Conservation (phyloP, 1,140 invertebrate genomes). For the Tetranychus cinnabarinus region DNA sequence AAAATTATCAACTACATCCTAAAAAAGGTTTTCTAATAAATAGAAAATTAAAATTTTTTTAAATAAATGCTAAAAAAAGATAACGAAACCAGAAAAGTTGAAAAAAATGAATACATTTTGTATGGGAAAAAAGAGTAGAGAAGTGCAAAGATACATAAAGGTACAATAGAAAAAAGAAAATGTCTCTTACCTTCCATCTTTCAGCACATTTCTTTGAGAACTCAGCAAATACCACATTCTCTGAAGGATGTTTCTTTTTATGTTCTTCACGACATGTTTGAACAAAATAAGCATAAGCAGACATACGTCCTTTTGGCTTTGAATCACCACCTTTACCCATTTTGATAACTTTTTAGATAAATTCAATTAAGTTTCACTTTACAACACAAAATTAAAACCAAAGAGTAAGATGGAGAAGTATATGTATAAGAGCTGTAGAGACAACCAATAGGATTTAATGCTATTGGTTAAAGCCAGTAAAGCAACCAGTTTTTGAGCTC, state of each 20-base stretch:
- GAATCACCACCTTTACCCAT: conserved; percentile 18
- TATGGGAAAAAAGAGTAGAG: neutral
- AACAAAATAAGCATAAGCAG: conserved; percentile 97
- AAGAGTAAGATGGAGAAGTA: too few relatives aligned
- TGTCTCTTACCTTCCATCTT: conserved; percentile 75
- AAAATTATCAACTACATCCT: too few relatives aligned
- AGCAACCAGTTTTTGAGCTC: too few relatives aligned
- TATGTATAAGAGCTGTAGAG: too few relatives aligned
- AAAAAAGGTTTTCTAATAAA: too few relatives aligned
- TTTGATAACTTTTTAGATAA: neutral
- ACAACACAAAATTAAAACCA: too few relatives aligned
- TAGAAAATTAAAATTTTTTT: too few relatives aligned
- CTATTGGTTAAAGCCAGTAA: too few relatives aligned
- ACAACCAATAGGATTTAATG: too few relatives aligned
- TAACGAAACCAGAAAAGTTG: neutral
- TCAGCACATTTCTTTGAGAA: conserved; percentile 97
- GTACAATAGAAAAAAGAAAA: too few relatives aligned
- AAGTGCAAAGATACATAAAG: neutral
- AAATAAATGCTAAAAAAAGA: neutral
- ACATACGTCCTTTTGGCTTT: conserved; percentile 89
- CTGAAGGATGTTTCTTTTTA: conserved; percentile 97
- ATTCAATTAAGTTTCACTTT: too few relatives aligned
- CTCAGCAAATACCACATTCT: conserved; percentile 94
- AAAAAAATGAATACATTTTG: neutral
- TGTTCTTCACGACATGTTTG: conserved; percentile 95